Percentiles rank a stretch among this genome's conserved stretches.
phyloP scores from a whole-genome alignment of 2,797 vertebrate genomes.

The Botia almorhae region DNA sequence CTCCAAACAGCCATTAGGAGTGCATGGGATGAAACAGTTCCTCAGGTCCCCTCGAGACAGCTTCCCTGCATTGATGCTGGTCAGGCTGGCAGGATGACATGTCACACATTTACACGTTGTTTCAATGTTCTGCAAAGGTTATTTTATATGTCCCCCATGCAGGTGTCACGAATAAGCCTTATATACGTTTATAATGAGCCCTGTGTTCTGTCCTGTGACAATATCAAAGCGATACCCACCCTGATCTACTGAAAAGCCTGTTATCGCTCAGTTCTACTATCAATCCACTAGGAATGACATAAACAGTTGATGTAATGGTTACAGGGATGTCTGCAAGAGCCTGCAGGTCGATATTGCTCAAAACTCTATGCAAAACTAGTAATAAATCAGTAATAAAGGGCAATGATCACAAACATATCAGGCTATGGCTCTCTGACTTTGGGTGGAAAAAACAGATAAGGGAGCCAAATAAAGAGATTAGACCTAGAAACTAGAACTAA shows the following conservation, averaged over 20 bases:
- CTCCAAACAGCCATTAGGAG: slow-evolving; percentile 93
- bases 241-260: neutral
- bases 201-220: too few species aligned
- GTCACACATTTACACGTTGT: slow-evolving; percentile 40
- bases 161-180: neutral
- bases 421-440: neutral
- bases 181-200: neutral
- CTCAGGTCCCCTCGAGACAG: slow-evolving; percentile 89
- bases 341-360: neutral
- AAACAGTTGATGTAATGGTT: neutral
- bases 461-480: neutral
- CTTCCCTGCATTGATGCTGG: slow-evolving; percentile 88
- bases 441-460: slow-evolving; percentile 12
- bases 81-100: slow-evolving; percentile 78
- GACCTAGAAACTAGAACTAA: neutral
- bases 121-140: neutral
- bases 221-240: neutral
- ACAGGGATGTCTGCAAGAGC: neutral
- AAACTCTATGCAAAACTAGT: neutral
- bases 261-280: neutral
- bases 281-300: neutral
- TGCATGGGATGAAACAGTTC: slow-evolving; percentile 92
- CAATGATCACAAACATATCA: neutral
- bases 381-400: neutral
- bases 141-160: neutral